These are phyloP conservation scores for Macropus fuliginosus DNA, from an alignment of 2,797 vertebrate species.

Conservation along the genomic window DNA sequence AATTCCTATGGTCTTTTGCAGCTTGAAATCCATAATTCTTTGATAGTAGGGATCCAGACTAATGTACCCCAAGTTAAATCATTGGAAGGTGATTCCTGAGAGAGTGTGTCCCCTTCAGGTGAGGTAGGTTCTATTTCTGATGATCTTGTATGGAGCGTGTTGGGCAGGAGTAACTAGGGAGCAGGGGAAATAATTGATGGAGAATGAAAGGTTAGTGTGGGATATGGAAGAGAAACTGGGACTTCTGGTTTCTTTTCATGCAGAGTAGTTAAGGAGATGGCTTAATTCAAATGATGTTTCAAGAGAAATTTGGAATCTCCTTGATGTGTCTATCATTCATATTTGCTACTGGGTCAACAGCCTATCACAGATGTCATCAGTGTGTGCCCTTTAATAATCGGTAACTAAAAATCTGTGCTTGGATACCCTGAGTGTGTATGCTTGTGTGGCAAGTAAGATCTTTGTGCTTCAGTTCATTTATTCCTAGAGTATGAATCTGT, in stretches of 20 bases:
- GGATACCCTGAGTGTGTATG: slow-evolving; percentile 1
- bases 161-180: neutral
- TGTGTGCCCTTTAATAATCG: slow-evolving; percentile 38
- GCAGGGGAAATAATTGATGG: neutral
- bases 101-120: neutral
- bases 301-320: slow-evolving; percentile 36
- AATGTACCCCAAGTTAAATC: neutral
- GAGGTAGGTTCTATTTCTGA: neutral
- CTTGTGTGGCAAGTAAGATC: neutral
- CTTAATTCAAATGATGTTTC: slow-evolving; percentile 9
- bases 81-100: neutral
- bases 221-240: slow-evolving; percentile 14
- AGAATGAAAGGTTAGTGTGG: neutral
- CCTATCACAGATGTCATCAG: slow-evolving; percentile 15
- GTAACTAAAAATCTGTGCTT: slow-evolving; percentile 40
- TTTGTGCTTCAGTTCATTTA: neutral
- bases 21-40: neutral
- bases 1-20: neutral
- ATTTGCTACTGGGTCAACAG: neutral
- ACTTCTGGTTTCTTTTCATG: slow-evolving; percentile 12
- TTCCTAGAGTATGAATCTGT: neutral
- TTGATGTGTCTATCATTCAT: neutral
- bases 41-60: neutral
- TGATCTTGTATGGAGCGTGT: neutral
- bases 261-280: neutral